phyloP scores from a whole-genome alignment of 2,797 vertebrate species.

The Anabacerthia variegaticeps region DNA sequence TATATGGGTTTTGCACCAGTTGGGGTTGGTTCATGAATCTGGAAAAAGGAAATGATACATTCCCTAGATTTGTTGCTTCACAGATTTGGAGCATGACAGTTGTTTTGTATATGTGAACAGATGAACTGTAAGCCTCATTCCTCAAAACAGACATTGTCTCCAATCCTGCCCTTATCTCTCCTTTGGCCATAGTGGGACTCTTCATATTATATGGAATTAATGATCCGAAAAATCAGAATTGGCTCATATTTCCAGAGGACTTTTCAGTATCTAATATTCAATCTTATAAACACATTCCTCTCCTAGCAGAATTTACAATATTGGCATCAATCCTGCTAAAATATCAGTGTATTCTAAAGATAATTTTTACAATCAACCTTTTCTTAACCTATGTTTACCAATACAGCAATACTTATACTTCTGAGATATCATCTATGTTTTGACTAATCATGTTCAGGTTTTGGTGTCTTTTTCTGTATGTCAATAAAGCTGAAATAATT shows the following conservation, averaged over 20 bases:
- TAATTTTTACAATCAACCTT: not conserved
- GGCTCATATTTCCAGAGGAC: not conserved
- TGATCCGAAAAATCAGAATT: not conserved
- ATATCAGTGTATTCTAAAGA: not conserved
- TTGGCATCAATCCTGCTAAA: not conserved
- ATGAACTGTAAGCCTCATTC: not conserved
- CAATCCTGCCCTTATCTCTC: not conserved
- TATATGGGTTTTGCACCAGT: not conserved
- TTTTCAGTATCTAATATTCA: not conserved
- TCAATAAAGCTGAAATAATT: constrained; percentile 23
- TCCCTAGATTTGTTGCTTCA: not conserved
- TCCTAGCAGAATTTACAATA: not conserved
- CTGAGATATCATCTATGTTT: not conserved
- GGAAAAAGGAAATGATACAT: not conserved
- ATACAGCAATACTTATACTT: not conserved
- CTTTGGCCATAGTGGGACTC: not conserved
- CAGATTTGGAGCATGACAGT: not conserved
- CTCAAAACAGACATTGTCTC: not conserved
- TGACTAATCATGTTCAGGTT: constrained; percentile 1
- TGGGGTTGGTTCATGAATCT: not conserved
- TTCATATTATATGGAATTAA: not conserved
- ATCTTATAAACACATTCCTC: not conserved
- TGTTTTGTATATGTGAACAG: not conserved
- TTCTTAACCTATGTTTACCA: not conserved
- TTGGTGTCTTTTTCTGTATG: not conserved